Base-by-base conservation (phyloP, 92 coral and sea anemone species). In the Paramuricea clavata region DNA sequence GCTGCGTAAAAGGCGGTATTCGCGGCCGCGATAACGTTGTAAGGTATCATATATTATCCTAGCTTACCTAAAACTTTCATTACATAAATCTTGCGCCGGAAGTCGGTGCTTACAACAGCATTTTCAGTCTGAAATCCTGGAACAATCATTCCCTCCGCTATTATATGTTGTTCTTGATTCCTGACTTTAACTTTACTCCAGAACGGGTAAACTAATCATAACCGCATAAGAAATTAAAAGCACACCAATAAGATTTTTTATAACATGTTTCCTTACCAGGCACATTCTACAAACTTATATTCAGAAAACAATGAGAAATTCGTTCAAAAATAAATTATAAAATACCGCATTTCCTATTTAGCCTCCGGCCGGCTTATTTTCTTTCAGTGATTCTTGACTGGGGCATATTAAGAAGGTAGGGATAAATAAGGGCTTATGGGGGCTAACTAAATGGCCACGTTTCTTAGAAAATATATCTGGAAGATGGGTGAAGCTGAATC, bases 91-190 rank as follows among this genome's bases (percentile, higher is more conserved):
- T 26, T 65, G 22, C 41, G 72, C 27, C 39, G 16, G 41, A 65
- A 13, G 72, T 12, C 11, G 31, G 7, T 65, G 36, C 72, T 33
- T 10, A 65, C 72, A 30, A 22, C 12, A 65, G 32, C 25, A 30
- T 72, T 23, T 35, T 72, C 78, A 25, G 78, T 72, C 13, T 72
- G 22, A 19, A 19, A 15, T 0, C 78, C 78, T 36, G 78, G 78
- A 12, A 72, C 78, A 72, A 72, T 72, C 12, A 72, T 42, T 22
- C 78, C 78, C 5, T 72, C 78, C 19, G 52, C 78, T 0, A 72
- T 9, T 12, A 22, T 26, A 39, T 7, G 7, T 44, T 72, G 17
- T 15, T 0, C 52, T 12, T 72, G 13, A 72, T 72, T 22, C 17
- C 16, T n/a, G 15, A 36, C 21, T 10, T 22, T 35, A 10, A 72